phyloP scores from a whole-genome alignment of 2,113 vertebrate species.

The Eulemur rufifrons region DNA sequence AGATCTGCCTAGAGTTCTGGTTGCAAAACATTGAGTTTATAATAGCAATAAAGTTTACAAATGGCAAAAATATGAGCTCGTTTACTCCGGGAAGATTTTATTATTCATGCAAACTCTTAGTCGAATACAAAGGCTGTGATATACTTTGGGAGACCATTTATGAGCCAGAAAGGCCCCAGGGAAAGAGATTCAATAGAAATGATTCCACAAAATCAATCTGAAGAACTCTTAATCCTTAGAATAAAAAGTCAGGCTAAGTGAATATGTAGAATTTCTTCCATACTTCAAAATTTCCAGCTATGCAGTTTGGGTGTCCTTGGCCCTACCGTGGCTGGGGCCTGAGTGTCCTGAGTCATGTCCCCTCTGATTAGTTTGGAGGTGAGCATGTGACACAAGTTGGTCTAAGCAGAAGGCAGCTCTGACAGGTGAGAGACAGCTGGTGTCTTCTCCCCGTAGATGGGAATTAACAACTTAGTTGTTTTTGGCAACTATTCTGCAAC shows the following conservation, averaged over 20 bases:
- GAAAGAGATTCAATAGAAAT: conserved; percentile 37
- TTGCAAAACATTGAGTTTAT: conserved; percentile 68
- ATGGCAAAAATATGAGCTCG: conserved; percentile 67
- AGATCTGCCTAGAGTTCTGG: conserved; percentile 43
- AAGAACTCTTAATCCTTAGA: conserved; percentile 31
- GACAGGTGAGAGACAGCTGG: background rate
- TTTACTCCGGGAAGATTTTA: conserved; percentile 68
- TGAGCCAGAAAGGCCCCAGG: conserved; percentile 20
- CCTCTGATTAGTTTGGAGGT: background rate
- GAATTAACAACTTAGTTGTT: background rate
- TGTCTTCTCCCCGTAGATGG: background rate
- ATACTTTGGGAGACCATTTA: background rate
- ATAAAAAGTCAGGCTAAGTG: conserved; percentile 12
- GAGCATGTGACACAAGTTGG: background rate
- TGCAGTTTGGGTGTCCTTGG: background rate
- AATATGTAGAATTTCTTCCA: background rate
- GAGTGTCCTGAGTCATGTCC: background rate
- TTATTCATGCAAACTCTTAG: conserved; percentile 56
- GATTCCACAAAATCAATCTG: conserved; percentile 36
- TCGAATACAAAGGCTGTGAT: conserved; percentile 33
- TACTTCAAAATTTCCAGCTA: background rate
- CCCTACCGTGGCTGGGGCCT: background rate
- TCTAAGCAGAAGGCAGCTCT: background rate
- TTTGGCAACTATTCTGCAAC: background rate
- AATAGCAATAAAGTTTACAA: conserved; percentile 62